Base-by-base conservation (phyloP, 2,797 vertebrate species). In the Paratrypauchen microcephalus region DNA sequence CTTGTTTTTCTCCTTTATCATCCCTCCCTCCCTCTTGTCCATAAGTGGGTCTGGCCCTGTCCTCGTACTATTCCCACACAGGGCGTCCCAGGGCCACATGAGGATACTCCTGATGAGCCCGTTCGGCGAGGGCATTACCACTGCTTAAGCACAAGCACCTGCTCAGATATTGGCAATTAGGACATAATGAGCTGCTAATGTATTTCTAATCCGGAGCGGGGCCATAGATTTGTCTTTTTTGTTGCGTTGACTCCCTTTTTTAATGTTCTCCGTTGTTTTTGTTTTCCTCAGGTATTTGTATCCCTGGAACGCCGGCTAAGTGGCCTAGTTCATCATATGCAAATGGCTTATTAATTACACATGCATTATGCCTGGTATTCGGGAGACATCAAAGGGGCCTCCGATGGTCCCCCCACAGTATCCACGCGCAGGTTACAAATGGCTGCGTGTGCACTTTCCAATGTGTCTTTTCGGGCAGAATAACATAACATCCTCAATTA, bases 311-410 rank as follows among this genome's bases (percentile, higher is more conserved):
- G 95, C 96, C 96, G 96, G 96, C 96, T 95, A 97, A 95, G 95
- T 95, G 96, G 94, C 95, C 95, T 92, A 94, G 96, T 96, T 95
- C 94, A 96, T 95, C 93, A 96, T 96, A 94, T 95, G 96, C 96
- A 97, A 97, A 98, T 97, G 96, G 94, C 92, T 97, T 97, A 97
- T 97, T 97, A 98, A 97, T 98, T 97, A 98, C 95, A 95, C 95
- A 95, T 95, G 89, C 95, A 96, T 95, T 95, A 95, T 96, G 95
- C 95, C 95, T 90, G 93, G 94, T 93, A 92, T 94, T 89, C 86
- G 92, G 91, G 86, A 94, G 94, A 94, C 95, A 95, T 95, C 94
- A 95, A 95, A 95, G 89, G 50, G 48, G 76, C 89, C 91, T 93
- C 91, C 90, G 89, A 91, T 90, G 89, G 84, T 89, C 87, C 87